Percentiles rank a stretch among this genome's conserved stretches.
Evolutionary conservation across 2,113 vertebrate species (phyloP).

Genomic region (Mystacornis crossleyi): DNA sequence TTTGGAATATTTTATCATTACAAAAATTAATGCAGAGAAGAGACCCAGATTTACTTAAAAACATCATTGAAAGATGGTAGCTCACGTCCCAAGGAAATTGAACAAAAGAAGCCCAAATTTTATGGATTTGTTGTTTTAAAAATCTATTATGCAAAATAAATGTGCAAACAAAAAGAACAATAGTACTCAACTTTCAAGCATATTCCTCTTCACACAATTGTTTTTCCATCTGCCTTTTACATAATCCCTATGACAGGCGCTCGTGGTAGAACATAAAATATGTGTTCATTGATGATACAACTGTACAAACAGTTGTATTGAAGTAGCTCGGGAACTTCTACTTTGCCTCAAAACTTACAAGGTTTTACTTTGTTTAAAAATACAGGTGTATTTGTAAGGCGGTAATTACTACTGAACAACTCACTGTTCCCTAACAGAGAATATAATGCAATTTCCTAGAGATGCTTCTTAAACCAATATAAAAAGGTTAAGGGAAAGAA

Average conservation of each 20-base stretch:
- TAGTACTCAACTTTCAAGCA: background rate
- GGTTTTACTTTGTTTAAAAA: background rate
- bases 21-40: background rate
- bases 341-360: background rate
- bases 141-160: background rate
- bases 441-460: background rate
- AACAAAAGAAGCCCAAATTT: background rate
- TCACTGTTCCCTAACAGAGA: background rate
- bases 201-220: background rate
- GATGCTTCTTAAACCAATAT: background rate
- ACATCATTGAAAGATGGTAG: background rate
- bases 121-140: background rate
- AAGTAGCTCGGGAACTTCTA: background rate
- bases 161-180: background rate
- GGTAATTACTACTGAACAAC: background rate
- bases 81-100: background rate
- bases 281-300: background rate
- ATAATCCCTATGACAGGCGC: background rate
- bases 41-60: background rate
- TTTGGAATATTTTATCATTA: background rate
- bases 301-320: background rate
- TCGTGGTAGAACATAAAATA: background rate
- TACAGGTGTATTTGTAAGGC: background rate
- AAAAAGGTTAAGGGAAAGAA: background rate
- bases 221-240: slow-evolving; percentile 27